Evolutionary conservation across 2,797 vertebrate genomes (phyloP).

Genomic region (Oophaga sylvatica): DNA sequence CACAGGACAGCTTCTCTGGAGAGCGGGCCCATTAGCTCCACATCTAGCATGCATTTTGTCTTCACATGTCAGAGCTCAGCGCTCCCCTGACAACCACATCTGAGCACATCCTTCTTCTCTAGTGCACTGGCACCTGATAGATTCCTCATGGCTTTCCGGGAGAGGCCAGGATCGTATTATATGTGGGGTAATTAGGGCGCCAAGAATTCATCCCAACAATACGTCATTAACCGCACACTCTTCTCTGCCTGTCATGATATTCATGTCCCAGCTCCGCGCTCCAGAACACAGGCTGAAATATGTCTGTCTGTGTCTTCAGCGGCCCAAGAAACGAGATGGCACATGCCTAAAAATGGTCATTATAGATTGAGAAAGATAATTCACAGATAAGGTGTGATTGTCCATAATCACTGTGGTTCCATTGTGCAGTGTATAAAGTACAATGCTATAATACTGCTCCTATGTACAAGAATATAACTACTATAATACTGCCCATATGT

Average conservation of each 20-base stretch:
- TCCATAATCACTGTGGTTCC: neutral
- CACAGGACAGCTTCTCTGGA: constrained; percentile 51
- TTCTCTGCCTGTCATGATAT: constrained; percentile 73
- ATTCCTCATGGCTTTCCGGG: neutral
- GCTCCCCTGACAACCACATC: constrained; percentile 56
- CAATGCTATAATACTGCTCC: neutral
- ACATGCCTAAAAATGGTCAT: neutral
- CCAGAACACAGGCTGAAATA: neutral
- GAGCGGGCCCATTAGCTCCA: constrained; percentile 55
- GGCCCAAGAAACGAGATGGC: neutral
- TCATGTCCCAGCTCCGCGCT: constrained; percentile 47
- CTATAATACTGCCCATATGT: neutral
- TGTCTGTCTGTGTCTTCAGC: constrained; percentile 8
- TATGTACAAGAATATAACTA: neutral
- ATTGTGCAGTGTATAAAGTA: neutral
- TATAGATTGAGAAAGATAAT: neutral
- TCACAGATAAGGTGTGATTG: neutral
- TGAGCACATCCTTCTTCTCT: constrained; percentile 17
- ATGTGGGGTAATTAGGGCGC: constrained; percentile 57
- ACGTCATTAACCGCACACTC: constrained; percentile 80
- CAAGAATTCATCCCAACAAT: constrained; percentile 62
- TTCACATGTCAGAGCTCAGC: constrained; percentile 52
- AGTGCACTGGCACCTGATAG: constrained; percentile 46
- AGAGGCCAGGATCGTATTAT: constrained; percentile 39
- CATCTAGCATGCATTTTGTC: constrained; percentile 58